Percentiles rank a stretch among this genome's conserved stretches.
phyloP scores from a whole-genome alignment of 2,113 vertebrate genomes.

The Cariama cristata region DNA sequence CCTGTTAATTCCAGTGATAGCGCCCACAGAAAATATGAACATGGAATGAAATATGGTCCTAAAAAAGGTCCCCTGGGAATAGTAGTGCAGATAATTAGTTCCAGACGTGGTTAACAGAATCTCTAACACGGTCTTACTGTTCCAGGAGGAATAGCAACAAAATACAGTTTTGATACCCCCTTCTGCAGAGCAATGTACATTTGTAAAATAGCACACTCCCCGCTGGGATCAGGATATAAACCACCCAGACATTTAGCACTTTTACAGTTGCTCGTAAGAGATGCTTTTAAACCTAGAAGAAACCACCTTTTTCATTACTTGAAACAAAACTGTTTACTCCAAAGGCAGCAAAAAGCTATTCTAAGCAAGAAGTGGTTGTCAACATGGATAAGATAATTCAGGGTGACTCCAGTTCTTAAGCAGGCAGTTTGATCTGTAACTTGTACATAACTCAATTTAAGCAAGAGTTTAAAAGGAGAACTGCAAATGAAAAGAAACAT shows the following conservation, averaged over 20 bases:
- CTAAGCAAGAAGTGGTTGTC: not conserved
- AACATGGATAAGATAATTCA: not conserved
- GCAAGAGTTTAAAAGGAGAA: not conserved
- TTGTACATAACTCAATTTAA: not conserved
- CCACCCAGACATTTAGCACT: not conserved
- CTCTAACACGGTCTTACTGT: not conserved
- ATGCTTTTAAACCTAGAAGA: not conserved
- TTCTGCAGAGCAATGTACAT: not conserved
- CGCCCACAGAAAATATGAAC: not conserved
- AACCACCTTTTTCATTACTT: not conserved
- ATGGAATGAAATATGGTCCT: not conserved
- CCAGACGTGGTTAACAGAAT: not conserved
- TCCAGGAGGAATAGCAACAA: not conserved
- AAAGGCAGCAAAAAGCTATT: not conserved
- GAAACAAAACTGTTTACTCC: not conserved
- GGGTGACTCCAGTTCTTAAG: not conserved
- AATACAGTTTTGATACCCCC: not conserved
- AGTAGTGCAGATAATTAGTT: not conserved
- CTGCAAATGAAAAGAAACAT: not conserved
- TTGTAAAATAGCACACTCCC: not conserved
- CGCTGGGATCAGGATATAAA: not conserved
- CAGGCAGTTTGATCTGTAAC: not conserved
- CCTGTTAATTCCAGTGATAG: not conserved
- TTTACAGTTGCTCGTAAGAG: not conserved
- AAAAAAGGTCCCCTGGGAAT: not conserved